Base-by-base conservation (phyloP, 35 echinoderm and acorn worm species). In the Lytechinus variegatus region DNA sequence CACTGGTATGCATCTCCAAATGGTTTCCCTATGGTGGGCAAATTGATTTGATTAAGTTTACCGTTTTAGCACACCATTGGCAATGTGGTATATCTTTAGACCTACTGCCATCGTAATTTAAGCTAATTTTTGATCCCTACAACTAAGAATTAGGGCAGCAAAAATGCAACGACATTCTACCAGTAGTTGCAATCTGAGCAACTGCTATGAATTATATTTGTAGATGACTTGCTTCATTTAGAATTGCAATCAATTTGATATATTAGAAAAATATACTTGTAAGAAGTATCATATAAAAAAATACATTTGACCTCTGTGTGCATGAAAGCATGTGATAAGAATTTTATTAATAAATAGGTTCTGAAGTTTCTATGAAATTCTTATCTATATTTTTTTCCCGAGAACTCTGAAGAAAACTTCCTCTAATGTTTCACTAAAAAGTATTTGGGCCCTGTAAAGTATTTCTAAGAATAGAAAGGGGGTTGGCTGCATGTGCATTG, bases 51-150 rank as follows among this genome's bases (percentile, higher is more conserved):
- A 79, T 79, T 79, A 79, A 79, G 66, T 79, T 79, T 79, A 79
- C 66, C 66, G 66, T 79, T 79, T 79, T 79, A 79, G 19, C 66
- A 79, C 66, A 79, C 66, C 16, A 79, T 24, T 24, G 66, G 66
- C 66, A 79, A 79, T 79, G n/a, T 79, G 66, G 66, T 79, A 79
- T 79, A 79, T 79, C 66, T 79, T 79, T n/a, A 24, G 66, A 79
- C 66, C 66, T 79, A 19, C 66, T 79, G 66, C 66, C 66, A 24
- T 79, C 66, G 66, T 79, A 79, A 79, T 79, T 79, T 24, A 79
- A 79, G 66, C 66, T 79, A 79, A 79, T 79, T 79, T 79, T 79
- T 24, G 19, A 79, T 79, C 66, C 66, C 13, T 16, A 24, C 66
- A 79, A 79, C n/a, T 24, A 16, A 79, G 21, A 79, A 79, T 79